These are phyloP conservation scores for Asarcornis scutulata DNA, from an alignment of 2,113 vertebrate genomes.

Conservation along the genomic window DNA sequence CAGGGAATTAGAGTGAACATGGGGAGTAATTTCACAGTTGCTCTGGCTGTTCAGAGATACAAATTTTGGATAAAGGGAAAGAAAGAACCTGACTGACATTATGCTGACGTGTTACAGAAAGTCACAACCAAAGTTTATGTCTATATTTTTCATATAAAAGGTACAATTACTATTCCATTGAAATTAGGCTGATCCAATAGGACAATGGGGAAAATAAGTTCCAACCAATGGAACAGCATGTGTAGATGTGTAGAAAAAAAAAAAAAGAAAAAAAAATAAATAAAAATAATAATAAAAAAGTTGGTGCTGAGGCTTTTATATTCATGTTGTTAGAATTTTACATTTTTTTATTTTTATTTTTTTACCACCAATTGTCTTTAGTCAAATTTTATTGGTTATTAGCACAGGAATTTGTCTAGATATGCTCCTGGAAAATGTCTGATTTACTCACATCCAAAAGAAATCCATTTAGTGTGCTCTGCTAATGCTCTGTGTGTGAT, in stretches of 20 bases:
- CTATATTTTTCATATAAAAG: background rate
- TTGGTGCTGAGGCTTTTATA: background rate
- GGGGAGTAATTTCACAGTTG: background rate
- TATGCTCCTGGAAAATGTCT: background rate
- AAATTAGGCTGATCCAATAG: background rate
- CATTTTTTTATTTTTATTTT: background rate
- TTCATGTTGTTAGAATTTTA: background rate
- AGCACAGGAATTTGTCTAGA: background rate
- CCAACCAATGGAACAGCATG: background rate
- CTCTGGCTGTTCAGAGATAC: background rate
- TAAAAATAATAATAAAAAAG: background rate
- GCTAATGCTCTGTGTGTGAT: background rate
- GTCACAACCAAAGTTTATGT: background rate
- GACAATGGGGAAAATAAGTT: background rate
- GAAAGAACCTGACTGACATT: background rate
- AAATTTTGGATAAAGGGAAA: background rate
- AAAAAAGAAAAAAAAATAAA: background rate
- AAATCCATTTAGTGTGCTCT: background rate
- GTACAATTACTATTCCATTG: background rate
- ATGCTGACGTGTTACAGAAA: background rate
- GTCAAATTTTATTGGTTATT: background rate
- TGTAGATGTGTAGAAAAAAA: background rate
- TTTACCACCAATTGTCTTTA: background rate
- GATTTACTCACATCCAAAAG: background rate
- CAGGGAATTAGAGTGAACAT: background rate